Evolutionary conservation across 2,113 vertebrate genomes (phyloP).

Genomic region (Clarias gariepinus): DNA sequence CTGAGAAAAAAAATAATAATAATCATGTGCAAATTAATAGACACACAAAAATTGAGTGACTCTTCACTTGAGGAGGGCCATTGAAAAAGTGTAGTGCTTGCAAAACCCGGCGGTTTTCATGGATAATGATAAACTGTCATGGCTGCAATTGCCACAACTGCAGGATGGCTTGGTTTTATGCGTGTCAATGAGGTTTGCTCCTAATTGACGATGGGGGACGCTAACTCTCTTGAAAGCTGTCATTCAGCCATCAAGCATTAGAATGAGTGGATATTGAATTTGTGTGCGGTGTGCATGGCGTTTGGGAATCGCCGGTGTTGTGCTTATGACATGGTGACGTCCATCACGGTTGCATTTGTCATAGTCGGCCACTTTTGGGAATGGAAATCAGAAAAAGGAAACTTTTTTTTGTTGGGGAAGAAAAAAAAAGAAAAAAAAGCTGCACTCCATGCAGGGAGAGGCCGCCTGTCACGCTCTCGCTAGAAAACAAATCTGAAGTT

Average conservation of each 20-base stretch:
- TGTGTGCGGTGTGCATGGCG: constrained; percentile 55
- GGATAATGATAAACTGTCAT: constrained; percentile 83
- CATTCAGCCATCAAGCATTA: constrained; percentile 67
- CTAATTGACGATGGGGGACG: constrained; percentile 78
- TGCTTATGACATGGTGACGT: constrained; percentile 48
- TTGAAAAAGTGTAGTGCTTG: constrained; percentile 71
- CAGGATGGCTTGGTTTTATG: constrained; percentile 69
- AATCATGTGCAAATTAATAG: constrained; percentile 72
- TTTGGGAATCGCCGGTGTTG: constrained; percentile 37
- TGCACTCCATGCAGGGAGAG: constrained; percentile 24
- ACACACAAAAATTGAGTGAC: constrained; percentile 66
- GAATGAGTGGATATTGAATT: constrained; percentile 73
- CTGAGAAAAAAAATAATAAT: constrained; percentile 61
- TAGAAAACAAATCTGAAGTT: constrained; percentile 46
- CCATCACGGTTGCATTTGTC: constrained; percentile 45
- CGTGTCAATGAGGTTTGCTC: constrained; percentile 74
- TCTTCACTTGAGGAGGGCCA: constrained; percentile 73
- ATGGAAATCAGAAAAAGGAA: constrained; percentile 51
- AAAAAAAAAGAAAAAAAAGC: not conserved
- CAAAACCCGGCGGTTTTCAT: constrained; percentile 79
- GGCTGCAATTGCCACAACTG: constrained; percentile 78
- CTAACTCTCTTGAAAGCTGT: constrained; percentile 70
- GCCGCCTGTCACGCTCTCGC: constrained; percentile 45
- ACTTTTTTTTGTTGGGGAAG: not conserved
- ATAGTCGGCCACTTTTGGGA: constrained; percentile 47